These are phyloP conservation scores for Macrotus californicus DNA, from an alignment of 2,113 vertebrate genomes.

Conservation along the genomic window DNA sequence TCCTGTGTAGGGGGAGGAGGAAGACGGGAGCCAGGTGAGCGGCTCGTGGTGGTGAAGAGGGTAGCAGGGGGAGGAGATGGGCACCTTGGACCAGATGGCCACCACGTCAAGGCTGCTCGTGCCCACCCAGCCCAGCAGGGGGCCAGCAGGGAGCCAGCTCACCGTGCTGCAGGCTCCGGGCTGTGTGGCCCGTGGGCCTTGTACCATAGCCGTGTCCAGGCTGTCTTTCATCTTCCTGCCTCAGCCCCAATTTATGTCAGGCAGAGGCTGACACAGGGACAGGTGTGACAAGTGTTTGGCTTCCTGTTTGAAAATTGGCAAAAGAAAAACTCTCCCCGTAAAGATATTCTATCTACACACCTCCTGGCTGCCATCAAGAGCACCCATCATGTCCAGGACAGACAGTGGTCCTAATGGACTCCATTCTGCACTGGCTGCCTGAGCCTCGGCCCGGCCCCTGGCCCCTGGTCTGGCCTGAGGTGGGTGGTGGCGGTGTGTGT, in stretches of 20 bases:
- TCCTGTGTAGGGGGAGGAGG: background rate
- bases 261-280: conserved; percentile 43
- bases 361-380: conserved; percentile 30
- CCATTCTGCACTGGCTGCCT: background rate
- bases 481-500: fast-evolving
- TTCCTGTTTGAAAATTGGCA: conserved; percentile 55
- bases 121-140: background rate
- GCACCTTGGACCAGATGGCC: background rate
- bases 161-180: background rate
- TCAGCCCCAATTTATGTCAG: conserved; percentile 61
- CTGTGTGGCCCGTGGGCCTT: background rate
- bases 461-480: background rate
- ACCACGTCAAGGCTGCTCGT: background rate
- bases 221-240: conserved; percentile 31
- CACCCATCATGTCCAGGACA: conserved; percentile 12
- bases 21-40: background rate
- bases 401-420: conserved; percentile 10
- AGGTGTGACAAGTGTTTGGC: conserved; percentile 62
- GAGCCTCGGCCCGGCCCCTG: background rate
- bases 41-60: background rate
- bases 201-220: background rate
- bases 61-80: background rate
- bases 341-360: conserved; percentile 54
- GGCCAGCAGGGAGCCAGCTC: background rate
- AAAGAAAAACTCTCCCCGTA: conserved; percentile 57